phyloP scores from a whole-genome alignment of 1,140 invertebrate species.

The Bathynomus jamesi region DNA sequence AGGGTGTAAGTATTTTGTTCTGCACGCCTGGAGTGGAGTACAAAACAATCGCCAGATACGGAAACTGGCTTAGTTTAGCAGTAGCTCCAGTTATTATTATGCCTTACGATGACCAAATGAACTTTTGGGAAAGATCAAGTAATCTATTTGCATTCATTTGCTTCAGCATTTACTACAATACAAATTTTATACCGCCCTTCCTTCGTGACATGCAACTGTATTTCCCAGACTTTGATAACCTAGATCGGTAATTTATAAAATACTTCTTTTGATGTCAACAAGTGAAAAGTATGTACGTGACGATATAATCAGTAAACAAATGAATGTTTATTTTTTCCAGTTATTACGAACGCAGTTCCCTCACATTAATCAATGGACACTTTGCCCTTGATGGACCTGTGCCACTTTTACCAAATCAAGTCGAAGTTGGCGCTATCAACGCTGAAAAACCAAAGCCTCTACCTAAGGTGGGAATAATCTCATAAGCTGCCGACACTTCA shows the following conservation, averaged over 20 bases:
- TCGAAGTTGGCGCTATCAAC: conserved; percentile 30
- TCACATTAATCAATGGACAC: conserved; percentile 31
- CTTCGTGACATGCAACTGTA: not conserved
- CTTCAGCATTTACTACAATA: no score
- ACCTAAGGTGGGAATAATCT: conserved; percentile 30
- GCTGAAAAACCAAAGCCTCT: conserved; percentile 8
- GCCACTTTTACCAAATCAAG: conserved; percentile 28
- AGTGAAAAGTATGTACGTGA: not conserved
- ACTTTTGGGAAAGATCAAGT: not conserved
- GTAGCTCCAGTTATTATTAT: not conserved
- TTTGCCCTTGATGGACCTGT: conserved; percentile 24
- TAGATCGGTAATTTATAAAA: not conserved
- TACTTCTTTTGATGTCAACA: not conserved
- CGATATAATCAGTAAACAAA: not conserved
- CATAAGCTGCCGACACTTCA: no score
- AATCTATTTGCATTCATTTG: no score
- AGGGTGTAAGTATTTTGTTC: not conserved
- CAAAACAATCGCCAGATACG: not conserved
- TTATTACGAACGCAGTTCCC: conserved; percentile 7
- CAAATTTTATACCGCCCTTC: no score
- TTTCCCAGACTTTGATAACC: not conserved
- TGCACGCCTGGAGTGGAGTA: not conserved
- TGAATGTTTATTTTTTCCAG: conserved; percentile 19
- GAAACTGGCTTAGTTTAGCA: conserved; percentile 1
- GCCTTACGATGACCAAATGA: conserved; percentile 4